Evolutionary conservation across 2,797 vertebrate genomes (phyloP).

Genomic region (Mormyrops attenuatus): DNA sequence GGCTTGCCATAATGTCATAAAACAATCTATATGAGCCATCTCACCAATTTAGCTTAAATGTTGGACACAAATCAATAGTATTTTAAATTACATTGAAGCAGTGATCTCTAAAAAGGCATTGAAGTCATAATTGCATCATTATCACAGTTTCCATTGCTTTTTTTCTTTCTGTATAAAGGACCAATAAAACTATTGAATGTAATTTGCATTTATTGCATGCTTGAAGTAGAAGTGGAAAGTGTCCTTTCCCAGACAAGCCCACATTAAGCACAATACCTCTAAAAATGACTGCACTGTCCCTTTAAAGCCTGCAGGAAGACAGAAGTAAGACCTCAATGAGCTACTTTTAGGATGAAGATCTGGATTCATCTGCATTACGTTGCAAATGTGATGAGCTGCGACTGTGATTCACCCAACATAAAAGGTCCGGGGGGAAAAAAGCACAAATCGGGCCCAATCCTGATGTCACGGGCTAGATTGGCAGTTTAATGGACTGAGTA

Average conservation of each 20-base stretch:
- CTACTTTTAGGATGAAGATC: background rate
- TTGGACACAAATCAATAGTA: background rate
- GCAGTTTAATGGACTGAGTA: background rate
- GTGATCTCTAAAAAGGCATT: background rate
- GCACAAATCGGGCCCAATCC: background rate
- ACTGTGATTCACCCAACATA: background rate
- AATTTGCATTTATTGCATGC: background rate
- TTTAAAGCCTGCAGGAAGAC: background rate
- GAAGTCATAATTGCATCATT: background rate
- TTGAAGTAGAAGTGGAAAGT: background rate
- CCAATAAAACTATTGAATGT: background rate
- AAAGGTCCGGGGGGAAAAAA: background rate
- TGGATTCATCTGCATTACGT: background rate
- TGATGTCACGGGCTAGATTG: background rate
- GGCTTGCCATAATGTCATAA: background rate
- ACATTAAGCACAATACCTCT: background rate
- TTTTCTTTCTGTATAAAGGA: background rate
- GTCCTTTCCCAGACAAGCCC: background rate
- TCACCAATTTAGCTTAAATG: slow-evolving; percentile 1
- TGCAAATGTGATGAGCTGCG: background rate
- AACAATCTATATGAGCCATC: background rate
- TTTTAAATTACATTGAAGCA: slow-evolving; percentile 1
- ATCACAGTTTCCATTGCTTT: background rate
- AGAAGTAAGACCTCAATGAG: background rate
- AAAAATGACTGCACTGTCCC: background rate